Evolutionary conservation across 64 coral and sea anemone genomes (phyloP).

Genomic region (Actinia equina): DNA sequence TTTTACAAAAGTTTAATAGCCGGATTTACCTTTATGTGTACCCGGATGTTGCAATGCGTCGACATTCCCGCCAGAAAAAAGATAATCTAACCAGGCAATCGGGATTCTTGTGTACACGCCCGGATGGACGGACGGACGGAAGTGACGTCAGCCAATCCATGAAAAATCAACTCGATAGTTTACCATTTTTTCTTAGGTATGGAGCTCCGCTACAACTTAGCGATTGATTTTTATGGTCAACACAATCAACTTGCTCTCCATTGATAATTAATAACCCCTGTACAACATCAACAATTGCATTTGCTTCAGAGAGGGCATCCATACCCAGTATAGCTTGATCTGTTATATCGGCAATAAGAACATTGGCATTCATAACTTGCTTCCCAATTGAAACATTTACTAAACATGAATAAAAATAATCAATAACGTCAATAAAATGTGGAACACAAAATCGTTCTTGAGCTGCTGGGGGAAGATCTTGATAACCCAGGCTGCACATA

Average conservation of each 20-base stretch:
- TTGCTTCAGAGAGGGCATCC: constrained; percentile 8
- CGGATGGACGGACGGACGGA: no score
- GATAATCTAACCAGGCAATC: no score
- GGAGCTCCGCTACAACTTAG: constrained; percentile 8
- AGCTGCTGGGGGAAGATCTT: constrained; percentile 16
- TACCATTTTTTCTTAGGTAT: no score
- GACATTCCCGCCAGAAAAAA: no score
- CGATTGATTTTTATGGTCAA: neutral
- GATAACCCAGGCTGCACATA: constrained; percentile 20
- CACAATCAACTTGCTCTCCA: neutral
- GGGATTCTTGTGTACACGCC: no score
- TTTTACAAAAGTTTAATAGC: no score
- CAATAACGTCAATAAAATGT: constrained; percentile 25
- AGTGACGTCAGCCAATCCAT: no score
- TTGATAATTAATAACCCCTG: constrained; percentile 17
- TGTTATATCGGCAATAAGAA: constrained; percentile 12
- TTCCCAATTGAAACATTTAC: constrained; percentile 14
- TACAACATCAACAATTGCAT: constrained; percentile 26
- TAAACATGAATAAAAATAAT: constrained; percentile 14
- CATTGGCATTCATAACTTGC: constrained; percentile 7
- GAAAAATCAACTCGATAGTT: no score
- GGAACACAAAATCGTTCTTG: constrained; percentile 36
- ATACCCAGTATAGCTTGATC: constrained; percentile 16
- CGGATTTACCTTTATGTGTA: no score
- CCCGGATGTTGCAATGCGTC: no score